Evolutionary conservation across 2,797 vertebrate species (phyloP).

Genomic region (Hyperoplus lanceolatus): DNA sequence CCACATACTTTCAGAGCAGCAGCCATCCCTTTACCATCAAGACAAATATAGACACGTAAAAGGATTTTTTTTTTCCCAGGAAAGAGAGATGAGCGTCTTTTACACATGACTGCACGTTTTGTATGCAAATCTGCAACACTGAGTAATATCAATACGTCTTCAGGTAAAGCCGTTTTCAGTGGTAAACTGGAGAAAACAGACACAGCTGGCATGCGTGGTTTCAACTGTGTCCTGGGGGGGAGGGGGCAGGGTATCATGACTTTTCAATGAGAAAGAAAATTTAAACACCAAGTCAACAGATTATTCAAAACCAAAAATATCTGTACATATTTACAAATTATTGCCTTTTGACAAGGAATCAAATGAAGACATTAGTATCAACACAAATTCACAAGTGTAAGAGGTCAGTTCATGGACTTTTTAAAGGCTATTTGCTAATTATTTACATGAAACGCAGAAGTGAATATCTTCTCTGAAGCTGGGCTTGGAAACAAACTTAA

Average conservation of each 20-base stretch:
- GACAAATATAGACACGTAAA: slow-evolving; percentile 77
- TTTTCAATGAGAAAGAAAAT: slow-evolving; percentile 70
- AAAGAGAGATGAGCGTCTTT: slow-evolving; percentile 68
- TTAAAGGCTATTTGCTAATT: slow-evolving; percentile 87
- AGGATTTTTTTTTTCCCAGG: slow-evolving; percentile 46
- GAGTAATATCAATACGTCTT: slow-evolving; percentile 88
- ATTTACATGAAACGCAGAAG: slow-evolving; percentile 81
- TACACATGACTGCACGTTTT: slow-evolving; percentile 76
- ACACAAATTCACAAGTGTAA: slow-evolving; percentile 85
- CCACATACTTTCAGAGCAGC: slow-evolving; percentile 70
- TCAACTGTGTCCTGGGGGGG: slow-evolving; percentile 84
- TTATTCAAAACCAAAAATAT: slow-evolving; percentile 80
- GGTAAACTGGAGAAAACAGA: slow-evolving; percentile 88
- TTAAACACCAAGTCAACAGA: slow-evolving; percentile 69
- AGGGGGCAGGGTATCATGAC: slow-evolving; percentile 58
- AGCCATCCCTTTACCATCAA: slow-evolving; percentile 81
- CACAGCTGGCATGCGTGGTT: slow-evolving; percentile 92
- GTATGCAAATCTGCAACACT: slow-evolving; percentile 71
- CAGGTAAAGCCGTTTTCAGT: slow-evolving; percentile 89
- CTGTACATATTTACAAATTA: slow-evolving; percentile 97
- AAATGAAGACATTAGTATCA: slow-evolving; percentile 90
- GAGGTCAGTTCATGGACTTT: slow-evolving; percentile 86
- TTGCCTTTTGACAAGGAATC: slow-evolving; percentile 96
- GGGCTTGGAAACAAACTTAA: slow-evolving; percentile 64
- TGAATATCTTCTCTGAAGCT: slow-evolving; percentile 64